Conservation (phyloP, 2,888 invertebrate genomes). For the Megalurothrips usitatus region DNA sequence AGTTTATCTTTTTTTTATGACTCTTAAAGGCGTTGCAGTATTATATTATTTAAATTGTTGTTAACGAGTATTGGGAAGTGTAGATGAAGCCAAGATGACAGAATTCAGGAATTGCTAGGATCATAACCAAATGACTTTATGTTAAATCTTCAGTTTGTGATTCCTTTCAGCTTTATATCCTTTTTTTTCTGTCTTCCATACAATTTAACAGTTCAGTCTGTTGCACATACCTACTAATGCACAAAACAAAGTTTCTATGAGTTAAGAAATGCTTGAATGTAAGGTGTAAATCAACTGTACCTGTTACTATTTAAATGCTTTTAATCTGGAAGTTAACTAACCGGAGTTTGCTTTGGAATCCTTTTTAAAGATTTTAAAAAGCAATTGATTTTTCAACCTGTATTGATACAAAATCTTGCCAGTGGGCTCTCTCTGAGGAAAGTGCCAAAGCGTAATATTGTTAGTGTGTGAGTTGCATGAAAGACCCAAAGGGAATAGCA, state of each 20-base stretch:
- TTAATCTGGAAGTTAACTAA: neutral
- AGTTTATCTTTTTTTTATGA: constrained; percentile 4
- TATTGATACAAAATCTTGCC: neutral
- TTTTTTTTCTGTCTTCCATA: constrained; percentile 13
- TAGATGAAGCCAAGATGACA: constrained; percentile 9
- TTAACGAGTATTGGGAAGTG: constrained; percentile 3
- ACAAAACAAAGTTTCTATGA: constrained; percentile 1
- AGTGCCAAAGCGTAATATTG: constrained; percentile 7
- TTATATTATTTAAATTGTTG: constrained; percentile 20
- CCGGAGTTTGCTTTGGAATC: neutral
- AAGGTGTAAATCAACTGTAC: constrained; percentile 1
- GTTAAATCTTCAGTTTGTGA: neutral
- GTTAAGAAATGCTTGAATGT: neutral
- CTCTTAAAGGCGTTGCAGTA: constrained; percentile 17
- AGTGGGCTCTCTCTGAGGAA: constrained; percentile 16
- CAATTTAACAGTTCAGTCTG: neutral
- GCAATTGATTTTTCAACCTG: neutral
- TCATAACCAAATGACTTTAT: neutral
- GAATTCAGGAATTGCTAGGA: constrained; percentile 2
- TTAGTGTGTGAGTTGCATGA: neutral
- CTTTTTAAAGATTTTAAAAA: neutral
- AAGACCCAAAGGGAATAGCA: constrained; percentile 1
- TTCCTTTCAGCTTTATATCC: neutral
- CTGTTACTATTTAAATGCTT: constrained; percentile 10
- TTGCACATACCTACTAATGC: neutral